A percentile compares a stretch with the other conserved stretches of the same genome.
These are phyloP conservation scores for Tenthredo distinguenda DNA, from an alignment of 2,888 invertebrate genomes.

Conservation along the genomic window DNA sequence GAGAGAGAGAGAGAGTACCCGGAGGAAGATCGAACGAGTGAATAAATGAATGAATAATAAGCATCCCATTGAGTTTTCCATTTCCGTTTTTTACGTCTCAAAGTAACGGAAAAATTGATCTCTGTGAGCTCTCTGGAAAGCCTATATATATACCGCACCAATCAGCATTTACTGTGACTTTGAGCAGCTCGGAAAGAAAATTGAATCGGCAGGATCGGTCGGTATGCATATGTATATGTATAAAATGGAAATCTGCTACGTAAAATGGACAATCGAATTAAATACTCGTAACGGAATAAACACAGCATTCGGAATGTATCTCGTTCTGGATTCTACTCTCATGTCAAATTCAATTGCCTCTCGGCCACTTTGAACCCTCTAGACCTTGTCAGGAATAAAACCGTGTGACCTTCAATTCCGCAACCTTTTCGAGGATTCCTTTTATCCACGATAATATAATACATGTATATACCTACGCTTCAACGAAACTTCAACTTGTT, in stretches of 20 bases:
- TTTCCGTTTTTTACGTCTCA: constrained; percentile 26
- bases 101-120: constrained; percentile 34
- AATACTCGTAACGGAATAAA: constrained; percentile 17
- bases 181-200: constrained; percentile 13
- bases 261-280: constrained; percentile 32
- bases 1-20: not conserved
- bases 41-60: constrained; percentile 47
- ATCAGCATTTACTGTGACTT: constrained; percentile 43
- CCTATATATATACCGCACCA: constrained; percentile 9
- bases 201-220: constrained; percentile 15
- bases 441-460: not conserved
- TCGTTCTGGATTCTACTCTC: constrained; percentile 3
- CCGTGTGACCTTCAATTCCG: not conserved
- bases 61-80: constrained; percentile 23
- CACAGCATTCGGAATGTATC: not conserved
- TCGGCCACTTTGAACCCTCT: not conserved
- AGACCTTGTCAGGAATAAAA: not conserved
- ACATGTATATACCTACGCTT: not conserved
- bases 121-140: constrained; percentile 17
- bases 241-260: constrained; percentile 18
- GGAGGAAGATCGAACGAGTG: constrained; percentile 27
- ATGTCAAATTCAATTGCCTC: constrained; percentile 18
- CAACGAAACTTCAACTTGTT: not conserved
- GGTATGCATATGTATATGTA: not conserved
- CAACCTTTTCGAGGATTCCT: not conserved